Evolutionary conservation across 2,888 invertebrate species (phyloP), one percentile per base, ranked within the genome.

Genomic region (Ophioninae sp.): DNA sequence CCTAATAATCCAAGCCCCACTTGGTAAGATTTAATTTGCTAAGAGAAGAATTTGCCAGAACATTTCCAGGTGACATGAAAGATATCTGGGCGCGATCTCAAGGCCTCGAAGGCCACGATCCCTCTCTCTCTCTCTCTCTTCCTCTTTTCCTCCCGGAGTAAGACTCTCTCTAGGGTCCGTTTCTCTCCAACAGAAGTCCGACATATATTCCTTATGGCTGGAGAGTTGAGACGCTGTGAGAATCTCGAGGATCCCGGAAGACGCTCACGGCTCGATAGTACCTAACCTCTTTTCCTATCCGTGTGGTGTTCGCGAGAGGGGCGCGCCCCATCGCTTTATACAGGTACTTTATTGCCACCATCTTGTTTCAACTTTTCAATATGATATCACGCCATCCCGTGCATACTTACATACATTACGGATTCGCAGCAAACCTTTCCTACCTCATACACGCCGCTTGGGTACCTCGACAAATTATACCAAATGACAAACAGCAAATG

Each of bases 241-340:
- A 81, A 79, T 84, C 72, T 67, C 75, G 44, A 81, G 30, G 81
- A 81, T 81, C 84, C 84, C 84, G 81, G 83, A 87, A 76, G 72
- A 65, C 51, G 69, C 63, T 63, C 63, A 65, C 51, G 75, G 13
- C n/a, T 30, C 73, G 59, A 72, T 23, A 44, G 72, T 37, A 59
- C 56, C 72, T 51, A 65, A 64, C 68, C 59, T 72, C 78, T 65
- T 67, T 84, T 82, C 51, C 41, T 75, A 37, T 74, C 73, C 61
- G 17, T n/a, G 23, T 51, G 51, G 51, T 13, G 73, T 72, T 81
- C 23, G n/a, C 58, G 39, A 39, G 23, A 17, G 71, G 76, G 72
- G 76, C 73, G 74, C 75, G 79, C 67, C 79, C 74, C 30, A 30
- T 1, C 84, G 75, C 79, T 81, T 79, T 78, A 61, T 84, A 81